These are phyloP conservation scores for Muscina levida DNA, from an alignment of 2,888 invertebrate genomes.

Conservation along the genomic window DNA sequence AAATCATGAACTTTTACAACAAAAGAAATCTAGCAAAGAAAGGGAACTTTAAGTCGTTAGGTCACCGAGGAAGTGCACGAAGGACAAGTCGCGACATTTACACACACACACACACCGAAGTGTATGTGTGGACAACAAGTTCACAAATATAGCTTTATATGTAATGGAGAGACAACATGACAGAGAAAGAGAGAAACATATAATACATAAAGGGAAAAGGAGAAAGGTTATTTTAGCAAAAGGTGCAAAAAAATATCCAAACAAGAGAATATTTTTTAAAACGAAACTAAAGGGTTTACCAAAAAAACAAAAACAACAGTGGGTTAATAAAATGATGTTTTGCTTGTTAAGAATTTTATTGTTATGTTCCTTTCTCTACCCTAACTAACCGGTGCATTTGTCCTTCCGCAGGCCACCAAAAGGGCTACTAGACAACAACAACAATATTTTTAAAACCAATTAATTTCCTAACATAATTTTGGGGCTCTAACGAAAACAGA, in stretches of 20 bases:
- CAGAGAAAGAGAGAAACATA: background rate
- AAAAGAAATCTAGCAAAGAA: conserved; percentile 51
- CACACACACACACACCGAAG: background rate
- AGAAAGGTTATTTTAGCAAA: conserved; percentile 32
- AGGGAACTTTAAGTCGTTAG: conserved; percentile 27
- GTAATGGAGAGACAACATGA: conserved; percentile 35
- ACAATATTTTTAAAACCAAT: no score
- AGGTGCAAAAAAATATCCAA: conserved; percentile 30
- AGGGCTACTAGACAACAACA: background rate
- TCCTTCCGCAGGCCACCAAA: background rate
- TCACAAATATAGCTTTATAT: conserved; percentile 59
- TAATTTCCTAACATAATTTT: no score
- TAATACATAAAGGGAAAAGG: conserved; percentile 17
- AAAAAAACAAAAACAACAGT: no score
- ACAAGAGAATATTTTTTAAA: conserved; percentile 17
- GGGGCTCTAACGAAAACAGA: no score
- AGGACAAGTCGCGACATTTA: conserved; percentile 28
- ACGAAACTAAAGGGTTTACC: background rate
- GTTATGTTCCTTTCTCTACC: no score
- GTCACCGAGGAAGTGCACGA: conserved; percentile 5
- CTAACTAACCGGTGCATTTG: no score
- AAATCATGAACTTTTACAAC: conserved; percentile 65
- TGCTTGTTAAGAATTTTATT: conserved; percentile 66
- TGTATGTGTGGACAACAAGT: conserved; percentile 45
- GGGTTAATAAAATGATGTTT: conserved; percentile 56